Evolutionary conservation across 2,113 vertebrate species (phyloP).

Genomic region (Lonchura striata): DNA sequence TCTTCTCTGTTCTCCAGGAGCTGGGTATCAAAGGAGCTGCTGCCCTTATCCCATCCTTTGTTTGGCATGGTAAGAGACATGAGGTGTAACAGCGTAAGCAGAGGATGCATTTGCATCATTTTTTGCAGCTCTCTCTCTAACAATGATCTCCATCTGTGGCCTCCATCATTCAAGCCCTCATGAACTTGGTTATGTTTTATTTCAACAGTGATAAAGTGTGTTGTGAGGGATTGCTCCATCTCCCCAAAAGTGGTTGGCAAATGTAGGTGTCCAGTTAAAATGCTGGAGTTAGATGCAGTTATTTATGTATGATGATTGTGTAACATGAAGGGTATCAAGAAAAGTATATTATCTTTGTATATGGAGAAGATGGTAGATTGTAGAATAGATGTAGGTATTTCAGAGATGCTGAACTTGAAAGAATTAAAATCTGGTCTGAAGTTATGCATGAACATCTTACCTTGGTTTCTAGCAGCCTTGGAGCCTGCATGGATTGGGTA

Average conservation of each 20-base stretch:
- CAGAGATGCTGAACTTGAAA: not conserved
- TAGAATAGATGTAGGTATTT: not conserved
- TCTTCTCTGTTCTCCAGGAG: not conserved
- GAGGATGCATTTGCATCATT: not conserved
- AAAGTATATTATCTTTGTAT: not conserved
- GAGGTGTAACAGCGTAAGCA: not conserved
- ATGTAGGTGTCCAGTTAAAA: not conserved
- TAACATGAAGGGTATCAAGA: not conserved
- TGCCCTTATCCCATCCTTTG: not conserved
- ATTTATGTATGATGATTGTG: rapidly evolving
- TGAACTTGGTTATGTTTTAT: not conserved
- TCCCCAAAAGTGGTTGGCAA: not conserved
- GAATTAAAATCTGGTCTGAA: not conserved
- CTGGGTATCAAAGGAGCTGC: not conserved
- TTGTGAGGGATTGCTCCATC: not conserved
- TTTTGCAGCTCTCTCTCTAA: not conserved
- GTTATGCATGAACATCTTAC: not conserved
- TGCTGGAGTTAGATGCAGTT: not conserved
- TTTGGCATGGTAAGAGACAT: not conserved
- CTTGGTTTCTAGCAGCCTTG: not conserved
- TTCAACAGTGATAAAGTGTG: not conserved
- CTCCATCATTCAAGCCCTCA: not conserved
- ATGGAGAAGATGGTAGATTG: not conserved
- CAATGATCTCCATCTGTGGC: not conserved
- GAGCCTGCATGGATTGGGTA: rapidly evolving